Conservation (phyloP, 2,113 vertebrate species). For the Eretmochelys imbricata region DNA sequence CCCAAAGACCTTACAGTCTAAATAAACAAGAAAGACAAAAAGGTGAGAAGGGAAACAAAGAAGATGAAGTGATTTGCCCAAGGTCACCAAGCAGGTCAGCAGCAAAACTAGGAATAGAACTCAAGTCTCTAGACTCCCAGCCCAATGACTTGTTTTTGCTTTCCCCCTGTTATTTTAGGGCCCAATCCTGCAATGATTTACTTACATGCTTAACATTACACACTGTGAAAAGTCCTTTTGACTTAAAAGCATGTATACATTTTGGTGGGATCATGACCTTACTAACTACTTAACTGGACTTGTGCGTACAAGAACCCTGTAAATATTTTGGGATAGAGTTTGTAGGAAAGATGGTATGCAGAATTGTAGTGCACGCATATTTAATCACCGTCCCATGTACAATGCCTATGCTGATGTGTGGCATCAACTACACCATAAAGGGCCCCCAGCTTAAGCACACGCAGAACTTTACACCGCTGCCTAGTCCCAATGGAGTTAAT, state of each 20-base stretch:
- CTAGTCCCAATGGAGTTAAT: not conserved
- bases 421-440: not conserved
- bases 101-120: not conserved
- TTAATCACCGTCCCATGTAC: not conserved
- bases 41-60: not conserved
- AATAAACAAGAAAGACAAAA: not conserved
- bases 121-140: not conserved
- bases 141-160: not conserved
- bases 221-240: not conserved
- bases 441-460: not conserved
- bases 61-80: not conserved
- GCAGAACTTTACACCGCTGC: not conserved
- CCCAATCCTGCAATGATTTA: not conserved
- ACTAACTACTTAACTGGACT: not conserved
- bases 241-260: not conserved
- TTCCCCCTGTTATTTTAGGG: not conserved
- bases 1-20: not conserved
- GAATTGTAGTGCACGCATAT: not conserved
- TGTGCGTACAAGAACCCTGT: not conserved
- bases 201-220: not conserved
- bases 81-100: not conserved
- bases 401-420: not conserved
- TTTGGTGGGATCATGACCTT: not conserved
- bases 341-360: not conserved
- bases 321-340: not conserved